Evolutionary conservation across 2,113 vertebrate genomes (phyloP).

Genomic region (Cettia cetti): DNA sequence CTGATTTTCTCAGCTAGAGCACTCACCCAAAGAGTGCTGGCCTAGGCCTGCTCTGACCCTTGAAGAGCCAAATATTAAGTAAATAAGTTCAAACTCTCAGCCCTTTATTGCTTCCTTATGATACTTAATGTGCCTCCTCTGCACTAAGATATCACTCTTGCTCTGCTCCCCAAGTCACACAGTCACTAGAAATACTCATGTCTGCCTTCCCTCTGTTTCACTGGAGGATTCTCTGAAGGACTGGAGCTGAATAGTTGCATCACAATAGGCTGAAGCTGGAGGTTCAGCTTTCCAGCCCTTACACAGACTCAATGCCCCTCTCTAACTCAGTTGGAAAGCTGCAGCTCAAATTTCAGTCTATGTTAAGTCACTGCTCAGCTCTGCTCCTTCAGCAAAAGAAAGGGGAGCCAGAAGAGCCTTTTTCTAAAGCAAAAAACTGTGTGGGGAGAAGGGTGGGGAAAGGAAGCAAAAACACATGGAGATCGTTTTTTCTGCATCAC

Average conservation of each 20-base stretch:
- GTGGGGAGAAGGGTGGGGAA: not conserved
- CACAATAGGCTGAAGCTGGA: conserved; percentile 43
- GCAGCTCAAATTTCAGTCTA: conserved; percentile 60
- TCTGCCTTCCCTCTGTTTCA: not conserved
- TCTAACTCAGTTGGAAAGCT: conserved; percentile 48
- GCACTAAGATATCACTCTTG: not conserved
- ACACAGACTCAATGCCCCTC: conserved; percentile 32
- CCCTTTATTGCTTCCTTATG: conserved; percentile 39
- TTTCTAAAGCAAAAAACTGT: not conserved
- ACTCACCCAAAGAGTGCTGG: not conserved
- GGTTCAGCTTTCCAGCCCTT: conserved; percentile 47
- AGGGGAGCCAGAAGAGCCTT: conserved; percentile 5
- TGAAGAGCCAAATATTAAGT: not conserved
- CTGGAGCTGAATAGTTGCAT: not conserved
- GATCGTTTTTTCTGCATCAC: not conserved
- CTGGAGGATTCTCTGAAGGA: conserved; percentile 22
- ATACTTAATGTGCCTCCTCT: not conserved
- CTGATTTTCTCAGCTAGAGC: not conserved
- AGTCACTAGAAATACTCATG: not conserved
- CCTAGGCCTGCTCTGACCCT: not conserved
- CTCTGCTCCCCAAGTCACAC: not conserved
- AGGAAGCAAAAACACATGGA: conserved; percentile 52
- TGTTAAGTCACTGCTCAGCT: conserved; percentile 37
- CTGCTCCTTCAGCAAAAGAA: not conserved
- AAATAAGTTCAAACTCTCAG: not conserved